Conservation (phyloP, 1,140 invertebrate genomes). For the Acromyrmex echinatior region DNA sequence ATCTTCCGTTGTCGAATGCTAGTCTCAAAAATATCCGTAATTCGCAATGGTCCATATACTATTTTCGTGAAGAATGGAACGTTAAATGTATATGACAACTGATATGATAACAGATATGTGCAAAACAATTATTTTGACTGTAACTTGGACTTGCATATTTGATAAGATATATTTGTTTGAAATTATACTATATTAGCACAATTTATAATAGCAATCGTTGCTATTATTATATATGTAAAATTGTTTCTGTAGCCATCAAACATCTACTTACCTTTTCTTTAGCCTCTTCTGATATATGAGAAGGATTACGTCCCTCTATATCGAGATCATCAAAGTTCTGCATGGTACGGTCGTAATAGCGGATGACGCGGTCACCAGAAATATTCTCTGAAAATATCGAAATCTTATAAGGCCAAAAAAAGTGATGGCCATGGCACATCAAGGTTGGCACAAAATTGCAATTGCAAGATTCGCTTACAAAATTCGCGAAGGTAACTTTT, state of each 20-base stretch:
- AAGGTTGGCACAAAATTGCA: slow-evolving; percentile 31
- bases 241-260: neutral
- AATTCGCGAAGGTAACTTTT: neutral
- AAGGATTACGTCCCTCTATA: slow-evolving; percentile 86
- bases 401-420: slow-evolving; percentile 38
- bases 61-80: neutral
- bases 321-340: slow-evolving; percentile 87
- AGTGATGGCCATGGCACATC: slow-evolving; percentile 29
- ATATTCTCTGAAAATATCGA: slow-evolving; percentile 81
- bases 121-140: neutral
- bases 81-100: neutral
- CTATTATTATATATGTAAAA: too few relatives aligned
- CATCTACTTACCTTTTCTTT: slow-evolving; percentile 84
- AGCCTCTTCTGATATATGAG: slow-evolving; percentile 84
- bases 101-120: too few relatives aligned
- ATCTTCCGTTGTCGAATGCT: slow-evolving; percentile 29
- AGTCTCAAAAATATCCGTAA: slow-evolving; percentile 19
- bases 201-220: neutral
- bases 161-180: neutral
- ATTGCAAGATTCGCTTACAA: neutral
- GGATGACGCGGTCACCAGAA: slow-evolving; percentile 63
- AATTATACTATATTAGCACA: slow-evolving; percentile 14
- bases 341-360: slow-evolving; percentile 75
- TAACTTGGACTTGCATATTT: neutral
- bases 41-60: neutral